Evolutionary conservation across 92 coral and sea anemone species (phyloP), one percentile per base, ranked within the genome.

Genomic region (Ricordea florida): DNA sequence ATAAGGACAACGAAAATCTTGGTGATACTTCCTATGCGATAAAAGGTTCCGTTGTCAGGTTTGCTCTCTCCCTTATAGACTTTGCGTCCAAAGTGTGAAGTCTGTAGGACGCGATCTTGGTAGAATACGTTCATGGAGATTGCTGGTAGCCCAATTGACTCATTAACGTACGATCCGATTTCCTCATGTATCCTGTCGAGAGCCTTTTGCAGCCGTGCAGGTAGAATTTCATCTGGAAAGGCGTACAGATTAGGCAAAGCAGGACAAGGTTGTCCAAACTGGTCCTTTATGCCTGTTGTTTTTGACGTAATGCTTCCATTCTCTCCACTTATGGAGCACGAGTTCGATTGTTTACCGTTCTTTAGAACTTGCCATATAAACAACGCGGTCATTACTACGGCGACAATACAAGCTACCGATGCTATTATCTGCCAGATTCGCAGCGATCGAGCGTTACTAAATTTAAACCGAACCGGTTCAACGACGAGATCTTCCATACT

Each of bases 1-100:
- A 81, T 48, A 0, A 81, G 66, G 4, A 81, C 87, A 6, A 79
- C 80, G 52, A 81, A 73, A 37, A 81, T 48, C 68, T 81, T 81
- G 3, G 87, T 74, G 43, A 81, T 64, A 45, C 87, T 81, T 4
- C 77, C 77, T 37, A 70, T 70, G 11, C 77, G 41, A 29, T 70
- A 70, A 17, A 70, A 38, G 21, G 77, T 70, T 38, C 42, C 20
- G 27, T 38, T 55, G 45, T 55, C 23, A 2, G 77, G 77, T 40
- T 10, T 26, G 18, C 28, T 10, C 42, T 55, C 55, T 4, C 40
- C 18, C 14, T 0, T 73, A 22, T 44, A 44, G 0, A 0, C 47
- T 53, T 75, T 82, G 10, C 75, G 43, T 15, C 88, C 88, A 35
- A 52, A 57, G 58, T 82, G 88, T 6, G 25, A 10, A 17, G 49